Base-by-base conservation (phyloP, 2,888 invertebrate genomes). In the Caenorhabditis virilis region DNA sequence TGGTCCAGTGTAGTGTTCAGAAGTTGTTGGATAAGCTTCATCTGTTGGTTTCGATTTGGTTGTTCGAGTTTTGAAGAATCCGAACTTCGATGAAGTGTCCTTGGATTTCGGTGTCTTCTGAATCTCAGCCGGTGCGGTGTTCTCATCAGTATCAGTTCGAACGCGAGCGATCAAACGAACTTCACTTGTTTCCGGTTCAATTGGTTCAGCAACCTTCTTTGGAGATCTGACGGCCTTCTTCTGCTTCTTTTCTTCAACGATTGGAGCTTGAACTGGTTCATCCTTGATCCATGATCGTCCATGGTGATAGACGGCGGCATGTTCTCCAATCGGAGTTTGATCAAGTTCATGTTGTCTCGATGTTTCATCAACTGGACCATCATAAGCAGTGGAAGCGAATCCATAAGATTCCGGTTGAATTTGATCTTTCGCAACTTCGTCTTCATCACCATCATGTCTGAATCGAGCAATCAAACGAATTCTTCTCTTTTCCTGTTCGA, bases 371-470 rank as follows among this genome's bases (percentile, higher is more conserved):
- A 57, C 27, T 45, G 57, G 58, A 11, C 57, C 57, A n/a, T 46
- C 49, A 33, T 47, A 61, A 18, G 22, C 16, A 22, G 16, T 36
- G 22, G 62, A 36, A 26, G 59, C 33, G n/a, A 61, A 36, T 7
- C 13, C 46, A 20, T 64, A 64, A 4, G 35, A n/a, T 23, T 53
- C 62, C 22, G 57, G 59, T 23, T n/a, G n/a, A n/a, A n/a, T n/a
- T n/a, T n/a, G n/a, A n/a, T n/a, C n/a, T n/a, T 63, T 55, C 23
- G 69, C 67, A 42, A 62, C 56, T 0, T 45, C 58, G 36, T 70
- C 70, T 41, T 67, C 72, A 16, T 68, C 65, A 18, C 67, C 69
- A 22, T 58, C 64, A 35, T 71, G 71, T 13, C 49, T 25, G 26
- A 25, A 50, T 11, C 67, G 33, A 26, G 55, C 54, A n/a, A 59